A percentile compares a stretch with the other conserved stretches of the same genome.
Evolutionary conservation across 2,797 vertebrate genomes (phyloP).

Genomic region (Coccyzus lansbergi): DNA sequence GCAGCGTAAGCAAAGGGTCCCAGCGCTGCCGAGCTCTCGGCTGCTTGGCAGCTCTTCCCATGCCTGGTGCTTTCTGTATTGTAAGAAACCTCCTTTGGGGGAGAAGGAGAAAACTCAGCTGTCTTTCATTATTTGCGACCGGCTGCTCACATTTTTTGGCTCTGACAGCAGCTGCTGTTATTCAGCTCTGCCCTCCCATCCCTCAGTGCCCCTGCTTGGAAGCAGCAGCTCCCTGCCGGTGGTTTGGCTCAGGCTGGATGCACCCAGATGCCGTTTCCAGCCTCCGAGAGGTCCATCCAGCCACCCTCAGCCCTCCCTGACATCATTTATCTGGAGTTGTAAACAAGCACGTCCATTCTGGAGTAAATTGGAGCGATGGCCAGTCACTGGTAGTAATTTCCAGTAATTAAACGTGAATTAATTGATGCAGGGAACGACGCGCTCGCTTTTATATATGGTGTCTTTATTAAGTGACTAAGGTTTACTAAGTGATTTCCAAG

Average conservation of each 20-base stretch:
- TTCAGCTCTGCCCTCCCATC: background rate
- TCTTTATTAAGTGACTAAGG: background rate
- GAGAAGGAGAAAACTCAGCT: background rate
- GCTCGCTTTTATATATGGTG: background rate
- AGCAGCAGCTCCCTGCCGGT: rapidly evolving
- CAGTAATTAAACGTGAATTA: constrained; percentile 38
- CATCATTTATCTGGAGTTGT: background rate
- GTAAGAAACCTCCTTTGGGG: background rate
- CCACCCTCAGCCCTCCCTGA: background rate
- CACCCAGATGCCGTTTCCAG: rapidly evolving
- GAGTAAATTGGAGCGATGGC: background rate
- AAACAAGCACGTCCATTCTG: background rate
- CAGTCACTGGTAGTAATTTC: background rate
- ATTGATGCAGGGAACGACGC: background rate
- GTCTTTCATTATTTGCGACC: background rate
- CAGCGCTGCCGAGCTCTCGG: background rate
- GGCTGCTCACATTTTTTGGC: background rate
- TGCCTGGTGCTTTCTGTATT: background rate
- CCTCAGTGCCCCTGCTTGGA: background rate
- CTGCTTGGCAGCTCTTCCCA: background rate
- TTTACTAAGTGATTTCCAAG: constrained; percentile 68
- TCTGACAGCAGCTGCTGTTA: background rate
- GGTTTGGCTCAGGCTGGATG: background rate
- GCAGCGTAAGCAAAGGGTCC: background rate
- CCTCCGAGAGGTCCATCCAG: background rate